Evolutionary conservation across 1,140 invertebrate species (phyloP), one percentile per base, ranked within the genome.

Genomic region (Diabrotica undecimpunctata): DNA sequence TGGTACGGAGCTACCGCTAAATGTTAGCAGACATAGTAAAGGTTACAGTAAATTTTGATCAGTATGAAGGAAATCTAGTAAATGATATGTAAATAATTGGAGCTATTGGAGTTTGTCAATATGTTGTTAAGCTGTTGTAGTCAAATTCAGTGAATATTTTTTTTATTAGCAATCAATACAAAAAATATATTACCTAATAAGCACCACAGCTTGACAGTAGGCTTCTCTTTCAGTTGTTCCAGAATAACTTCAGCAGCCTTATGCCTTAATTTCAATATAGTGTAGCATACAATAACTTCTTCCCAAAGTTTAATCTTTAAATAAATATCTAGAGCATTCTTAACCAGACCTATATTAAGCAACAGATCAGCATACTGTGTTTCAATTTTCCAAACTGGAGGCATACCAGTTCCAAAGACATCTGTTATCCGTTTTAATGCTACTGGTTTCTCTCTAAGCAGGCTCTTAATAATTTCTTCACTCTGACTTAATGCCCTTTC

Each of bases 201-300:
- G 82, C 95, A 98, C 81, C 90, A 93, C 5, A 98, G 79, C 76
- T 92, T 89, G 0, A 94, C 89, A 0, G 92, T 94, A 61, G 93
- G 89, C 55, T 91, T 86, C 65, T 90, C 87, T 6, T 86, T 82
- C 59, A 98, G 78, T 77, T 96, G 88, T 76, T 94, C 85, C 56
- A 87, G 80, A 68, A 98, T 95, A 61, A 98, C 82, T 78, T 94
- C 90, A 36, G 93, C 92, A 8, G 96, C 94, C 87, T 95, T 95
- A 72, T 96, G 92, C 38, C 87, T 84, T 67, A 94, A 81, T 69
- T 94, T 87, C 53, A 97, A 78, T 66, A 86, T 81, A 52, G 91
- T 91, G 73, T 97, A 97, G 81, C 96, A 98, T 2, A 85, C 83
- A 66, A 98, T 93, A 12, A 96, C 92, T 76, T 97, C 88, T 71